Percentiles rank a stretch among this genome's conserved stretches.
Conservation (phyloP, 37 sponge, comb jelly and placozoan species). For the Eunapius fragilis region DNA sequence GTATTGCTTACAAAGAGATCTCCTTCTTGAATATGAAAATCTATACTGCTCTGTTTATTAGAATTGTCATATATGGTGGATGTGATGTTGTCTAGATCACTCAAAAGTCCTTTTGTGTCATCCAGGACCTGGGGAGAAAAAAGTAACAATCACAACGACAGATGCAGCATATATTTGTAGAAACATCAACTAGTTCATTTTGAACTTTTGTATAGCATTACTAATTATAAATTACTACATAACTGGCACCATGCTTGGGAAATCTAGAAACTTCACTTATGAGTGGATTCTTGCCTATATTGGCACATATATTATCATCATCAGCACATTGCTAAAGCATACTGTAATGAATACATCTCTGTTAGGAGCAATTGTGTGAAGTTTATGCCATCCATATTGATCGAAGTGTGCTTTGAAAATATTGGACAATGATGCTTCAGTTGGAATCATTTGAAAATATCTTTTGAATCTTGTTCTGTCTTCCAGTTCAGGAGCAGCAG, state of each 20-base stretch:
- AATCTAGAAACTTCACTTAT: too few species aligned
- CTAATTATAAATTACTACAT: too few species aligned
- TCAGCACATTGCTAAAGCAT: too few species aligned
- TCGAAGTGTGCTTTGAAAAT: background rate
- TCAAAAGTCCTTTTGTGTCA: background rate
- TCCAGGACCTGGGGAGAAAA: background rate
- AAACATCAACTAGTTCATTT: too few species aligned
- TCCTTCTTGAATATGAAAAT: background rate
- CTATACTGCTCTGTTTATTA: background rate
- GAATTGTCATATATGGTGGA: background rate
- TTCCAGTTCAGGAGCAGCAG: background rate
- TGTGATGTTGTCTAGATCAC: background rate
- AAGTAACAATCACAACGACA: background rate
- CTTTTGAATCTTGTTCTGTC: background rate
- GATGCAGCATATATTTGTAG: too few species aligned
- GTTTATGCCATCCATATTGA: background rate
- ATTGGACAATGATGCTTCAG: background rate
- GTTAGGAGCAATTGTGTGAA: background rate
- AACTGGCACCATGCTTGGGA: too few species aligned
- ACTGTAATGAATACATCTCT: background rate
- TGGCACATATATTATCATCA: too few species aligned
- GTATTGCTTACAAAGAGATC: background rate
- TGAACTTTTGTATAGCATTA: too few species aligned
- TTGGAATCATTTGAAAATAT: background rate
- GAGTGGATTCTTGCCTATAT: too few species aligned